These are phyloP conservation scores for Monoplex corrugatus DNA, from an alignment of 2,888 invertebrate species.

Conservation along the genomic window DNA sequence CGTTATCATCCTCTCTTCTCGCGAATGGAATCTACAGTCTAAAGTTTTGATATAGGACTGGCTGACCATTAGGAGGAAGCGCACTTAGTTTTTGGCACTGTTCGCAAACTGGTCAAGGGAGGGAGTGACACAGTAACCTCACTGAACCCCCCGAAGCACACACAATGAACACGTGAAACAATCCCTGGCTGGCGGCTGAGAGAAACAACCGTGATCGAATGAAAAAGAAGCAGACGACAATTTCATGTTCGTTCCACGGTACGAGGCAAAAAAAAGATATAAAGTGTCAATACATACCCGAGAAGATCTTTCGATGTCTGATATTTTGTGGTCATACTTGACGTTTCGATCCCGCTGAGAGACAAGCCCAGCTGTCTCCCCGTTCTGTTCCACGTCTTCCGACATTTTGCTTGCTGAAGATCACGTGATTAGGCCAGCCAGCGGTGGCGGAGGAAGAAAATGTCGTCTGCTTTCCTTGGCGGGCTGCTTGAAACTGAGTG, in stretches of 20 bases:
- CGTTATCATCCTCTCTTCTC: neutral
- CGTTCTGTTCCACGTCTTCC: conserved; percentile 69
- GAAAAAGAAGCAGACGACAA: neutral
- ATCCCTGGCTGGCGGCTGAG: neutral
- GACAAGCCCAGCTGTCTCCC: conserved; percentile 63
- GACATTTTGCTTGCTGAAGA: conserved; percentile 72
- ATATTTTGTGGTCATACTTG: conserved; percentile 68
- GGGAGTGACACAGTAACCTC: conserved; percentile 36
- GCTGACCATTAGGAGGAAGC: neutral
- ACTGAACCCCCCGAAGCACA: conserved; percentile 32
- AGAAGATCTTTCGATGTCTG: conserved; percentile 72
- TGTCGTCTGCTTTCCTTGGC: conserved; percentile 43
- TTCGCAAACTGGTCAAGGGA: conserved; percentile 24
- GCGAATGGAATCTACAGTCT: neutral
- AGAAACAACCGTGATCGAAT: neutral
- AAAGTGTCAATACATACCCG: conserved; percentile 63
- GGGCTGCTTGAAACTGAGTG: conserved; percentile 24
- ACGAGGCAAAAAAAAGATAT: neutral
- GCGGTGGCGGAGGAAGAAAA: conserved; percentile 18
- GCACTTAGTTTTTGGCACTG: too few relatives aligned
- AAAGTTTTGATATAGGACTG: neutral
- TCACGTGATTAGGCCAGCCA: conserved; percentile 68
- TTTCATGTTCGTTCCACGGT: neutral
- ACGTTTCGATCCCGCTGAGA: conserved; percentile 65
- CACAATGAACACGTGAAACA: conserved; percentile 56